phyloP scores from a whole-genome alignment of 1,140 invertebrate species.

The Papilio xuthus region DNA sequence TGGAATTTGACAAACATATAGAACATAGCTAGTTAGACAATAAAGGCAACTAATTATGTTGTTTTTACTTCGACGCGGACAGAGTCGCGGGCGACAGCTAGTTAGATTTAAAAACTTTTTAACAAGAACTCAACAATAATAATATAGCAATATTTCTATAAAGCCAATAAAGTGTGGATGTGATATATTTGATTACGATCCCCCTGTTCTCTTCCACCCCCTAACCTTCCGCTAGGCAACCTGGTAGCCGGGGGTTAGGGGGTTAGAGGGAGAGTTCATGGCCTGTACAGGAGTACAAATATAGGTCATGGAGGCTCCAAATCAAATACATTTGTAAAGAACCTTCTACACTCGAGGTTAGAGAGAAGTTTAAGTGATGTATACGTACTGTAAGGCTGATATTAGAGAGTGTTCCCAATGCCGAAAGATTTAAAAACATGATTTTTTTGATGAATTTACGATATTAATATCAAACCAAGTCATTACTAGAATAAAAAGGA shows the following conservation, averaged over 20 bases:
- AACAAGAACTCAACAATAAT: neutral
- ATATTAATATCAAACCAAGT: too few relatives aligned
- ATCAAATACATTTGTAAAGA: constrained; percentile 18
- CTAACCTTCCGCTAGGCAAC: constrained; percentile 14
- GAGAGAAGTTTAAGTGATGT: neutral
- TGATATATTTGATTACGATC: constrained; percentile 11
- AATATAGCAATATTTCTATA: neutral
- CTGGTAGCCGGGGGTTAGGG: neutral
- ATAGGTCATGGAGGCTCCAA: constrained; percentile 27
- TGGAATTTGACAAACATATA: too few relatives aligned
- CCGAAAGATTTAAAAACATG: too few relatives aligned
- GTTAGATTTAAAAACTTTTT: too few relatives aligned
- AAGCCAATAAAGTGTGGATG: neutral
- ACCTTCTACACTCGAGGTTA: neutral
- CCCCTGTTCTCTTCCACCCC: neutral
- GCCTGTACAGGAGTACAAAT: constrained; percentile 21
- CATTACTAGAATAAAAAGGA: too few relatives aligned
- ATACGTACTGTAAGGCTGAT: neutral
- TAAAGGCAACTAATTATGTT: too few relatives aligned
- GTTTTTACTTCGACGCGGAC: too few relatives aligned
- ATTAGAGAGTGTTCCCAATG: too few relatives aligned
- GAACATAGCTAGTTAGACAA: too few relatives aligned
- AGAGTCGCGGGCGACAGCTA: too few relatives aligned
- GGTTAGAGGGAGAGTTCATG: neutral
- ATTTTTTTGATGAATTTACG: too few relatives aligned